Conservation (phyloP, 1,140 invertebrate genomes). For the Ips typographus region DNA sequence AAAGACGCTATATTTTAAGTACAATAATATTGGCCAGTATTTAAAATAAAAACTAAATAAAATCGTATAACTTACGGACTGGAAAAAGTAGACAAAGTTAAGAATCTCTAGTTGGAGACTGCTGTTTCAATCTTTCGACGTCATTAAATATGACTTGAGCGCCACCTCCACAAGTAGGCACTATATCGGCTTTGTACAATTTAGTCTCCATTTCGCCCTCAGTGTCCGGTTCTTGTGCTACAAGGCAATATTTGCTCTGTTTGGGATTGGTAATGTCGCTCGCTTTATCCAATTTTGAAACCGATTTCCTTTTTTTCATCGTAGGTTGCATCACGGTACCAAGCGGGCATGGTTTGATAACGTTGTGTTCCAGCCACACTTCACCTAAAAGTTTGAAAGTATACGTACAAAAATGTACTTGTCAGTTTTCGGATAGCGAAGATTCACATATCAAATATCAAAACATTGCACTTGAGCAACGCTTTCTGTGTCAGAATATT, state of each 20-base stretch:
- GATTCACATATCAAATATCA: no score
- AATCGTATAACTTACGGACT: no score
- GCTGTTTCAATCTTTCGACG: conserved; percentile 87
- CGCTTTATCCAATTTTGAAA: conserved; percentile 73
- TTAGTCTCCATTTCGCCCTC: conserved; percentile 92
- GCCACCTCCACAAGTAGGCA: conserved; percentile 90
- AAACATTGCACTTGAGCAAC: no score
- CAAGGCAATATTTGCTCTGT: conserved; percentile 86
- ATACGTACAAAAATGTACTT: no score
- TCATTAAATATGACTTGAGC: conserved; percentile 95
- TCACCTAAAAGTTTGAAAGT: conserved; percentile 55
- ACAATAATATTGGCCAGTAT: no score
- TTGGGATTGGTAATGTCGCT: conserved; percentile 73
- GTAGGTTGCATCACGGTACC: conserved; percentile 88
- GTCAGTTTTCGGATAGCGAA: no score
- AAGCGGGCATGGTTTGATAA: conserved; percentile 67
- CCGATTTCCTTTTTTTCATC: conserved; percentile 79
- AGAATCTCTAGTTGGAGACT: conserved; percentile 62
- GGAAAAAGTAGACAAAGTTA: neutral
- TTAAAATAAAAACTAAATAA: no score
- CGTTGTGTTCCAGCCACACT: conserved; percentile 89
- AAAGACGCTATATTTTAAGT: no score
- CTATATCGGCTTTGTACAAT: conserved; percentile 87
- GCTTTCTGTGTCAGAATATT: no score
- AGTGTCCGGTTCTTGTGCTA: conserved; percentile 87